Base-by-base conservation (phyloP, 2,888 invertebrate species). In the Xestia ashworthii region DNA sequence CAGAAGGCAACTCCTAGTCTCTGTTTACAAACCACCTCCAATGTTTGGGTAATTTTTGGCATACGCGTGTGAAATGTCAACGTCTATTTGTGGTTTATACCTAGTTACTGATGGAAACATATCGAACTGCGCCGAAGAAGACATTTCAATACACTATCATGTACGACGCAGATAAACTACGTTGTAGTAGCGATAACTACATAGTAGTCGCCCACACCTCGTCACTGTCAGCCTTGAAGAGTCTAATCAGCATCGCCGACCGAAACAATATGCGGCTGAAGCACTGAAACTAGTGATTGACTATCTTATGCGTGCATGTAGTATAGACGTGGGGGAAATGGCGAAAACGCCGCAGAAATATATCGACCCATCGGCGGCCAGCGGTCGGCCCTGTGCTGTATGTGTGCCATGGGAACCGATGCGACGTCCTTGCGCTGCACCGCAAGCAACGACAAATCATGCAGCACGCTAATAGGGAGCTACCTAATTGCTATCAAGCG, bases 281-380 rank as follows among this genome's bases (percentile, higher is more conserved):
- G 77, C 77, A 81, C 82, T 89, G 79, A 87, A 90, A 87, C 84
- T 84, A 89, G 87, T 88, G 83, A 89, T 77, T 80, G 79, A 76
- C 81, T 86, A 75, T 80, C 81, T 80, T 81, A 78, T 83, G 78
- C 73, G 75, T 84, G 81, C 75, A 76, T 79, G 25, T 84, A 76
- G 44, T 70, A 86, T 87, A 76, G 76, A 75, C 74, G 85, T 86
- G 86, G 82, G 87, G 89, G 89, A 91, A 93, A 94, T 93, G 93
- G 93, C 93, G 92, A 94, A 93, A 94, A 93, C 91, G 94, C 94
- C 94, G 95, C 95, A 95, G 95, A 95, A 95, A 94, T 94, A 94
- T 96, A 96, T 96, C 96, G 96, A 96, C 95, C 96, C 93, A 93
- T 89, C 88, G 91, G 84, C 89, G 92, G 89, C 90, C 93, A 90